These are phyloP conservation scores for Xiphydria camelus DNA, from an alignment of 2,888 invertebrate species.

Conservation along the genomic window DNA sequence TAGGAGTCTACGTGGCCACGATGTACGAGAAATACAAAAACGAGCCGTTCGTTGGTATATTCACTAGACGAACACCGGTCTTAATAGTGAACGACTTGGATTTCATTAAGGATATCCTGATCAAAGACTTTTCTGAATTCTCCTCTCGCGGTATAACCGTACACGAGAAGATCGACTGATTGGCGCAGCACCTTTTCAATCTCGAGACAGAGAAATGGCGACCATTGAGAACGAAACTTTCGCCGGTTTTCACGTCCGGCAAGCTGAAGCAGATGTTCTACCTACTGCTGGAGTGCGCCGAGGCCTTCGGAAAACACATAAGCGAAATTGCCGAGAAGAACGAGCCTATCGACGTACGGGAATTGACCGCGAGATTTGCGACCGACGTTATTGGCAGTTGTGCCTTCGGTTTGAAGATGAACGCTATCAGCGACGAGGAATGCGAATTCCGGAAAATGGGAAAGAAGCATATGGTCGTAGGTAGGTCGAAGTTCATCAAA, in stretches of 20 bases:
- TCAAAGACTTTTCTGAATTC: conserved; percentile 56
- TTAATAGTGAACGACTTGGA: conserved; percentile 52
- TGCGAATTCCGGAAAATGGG: conserved; percentile 51
- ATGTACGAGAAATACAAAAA: conserved; percentile 8
- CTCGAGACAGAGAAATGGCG: conserved; percentile 60
- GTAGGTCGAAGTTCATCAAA: conserved; percentile 10
- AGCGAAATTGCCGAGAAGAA: conserved; percentile 29
- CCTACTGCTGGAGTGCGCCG: conserved; percentile 56
- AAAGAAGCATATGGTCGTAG: conserved; percentile 31
- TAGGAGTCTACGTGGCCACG: not conserved
- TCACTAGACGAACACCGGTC: conserved; percentile 43
- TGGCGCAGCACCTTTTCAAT: conserved; percentile 60
- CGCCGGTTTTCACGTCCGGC: conserved; percentile 59
- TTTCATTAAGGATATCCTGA: conserved; percentile 49
- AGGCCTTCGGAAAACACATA: conserved; percentile 55
- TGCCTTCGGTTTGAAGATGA: conserved; percentile 55
- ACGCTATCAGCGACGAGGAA: conserved; percentile 42
- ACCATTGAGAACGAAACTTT: conserved; percentile 57
- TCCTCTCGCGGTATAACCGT: conserved; percentile 41
- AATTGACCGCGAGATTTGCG: conserved; percentile 51
- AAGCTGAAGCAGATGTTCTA: conserved; percentile 61
- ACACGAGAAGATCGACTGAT: conserved; percentile 53
- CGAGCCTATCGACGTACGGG: conserved; percentile 33
- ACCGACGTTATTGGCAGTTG: conserved; percentile 56
- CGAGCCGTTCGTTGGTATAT: conserved; percentile 54